Conservation (phyloP, 2,113 vertebrate genomes). For the Eonycteris spelaea region DNA sequence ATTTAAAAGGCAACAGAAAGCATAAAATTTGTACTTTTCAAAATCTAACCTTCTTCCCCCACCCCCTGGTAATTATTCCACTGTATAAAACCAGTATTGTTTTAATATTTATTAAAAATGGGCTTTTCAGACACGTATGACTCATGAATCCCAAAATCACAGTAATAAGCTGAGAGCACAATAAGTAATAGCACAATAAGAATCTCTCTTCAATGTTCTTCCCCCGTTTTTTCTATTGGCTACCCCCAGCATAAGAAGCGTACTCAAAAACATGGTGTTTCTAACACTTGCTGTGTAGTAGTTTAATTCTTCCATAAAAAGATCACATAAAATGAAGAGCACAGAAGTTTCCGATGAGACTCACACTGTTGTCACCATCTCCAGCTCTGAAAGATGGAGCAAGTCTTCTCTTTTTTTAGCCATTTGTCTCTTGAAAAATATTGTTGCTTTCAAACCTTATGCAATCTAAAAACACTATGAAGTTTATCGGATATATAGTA, state of each 20-base stretch:
- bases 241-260: not conserved
- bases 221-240: not conserved
- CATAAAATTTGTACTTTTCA: constrained; percentile 27
- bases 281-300: not conserved
- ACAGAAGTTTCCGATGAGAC: not conserved
- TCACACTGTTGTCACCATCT: not conserved
- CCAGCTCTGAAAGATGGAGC: not conserved
- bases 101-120: not conserved
- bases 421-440: not conserved
- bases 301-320: not conserved
- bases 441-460: constrained; percentile 39
- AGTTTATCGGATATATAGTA: not conserved
- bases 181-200: constrained; percentile 35
- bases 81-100: not conserved
- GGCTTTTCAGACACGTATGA: not conserved
- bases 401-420: not conserved
- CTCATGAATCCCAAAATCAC: not conserved
- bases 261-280: not conserved
- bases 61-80: not conserved
- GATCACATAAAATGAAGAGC: not conserved
- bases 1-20: constrained; percentile 66
- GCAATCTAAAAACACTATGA: not conserved
- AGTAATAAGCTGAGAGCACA: constrained; percentile 21
- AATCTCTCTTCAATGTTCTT: not conserved
- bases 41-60: not conserved